Percentiles rank a stretch among this genome's conserved stretches.
phyloP scores from a whole-genome alignment of 2,888 invertebrate species.

The Coleophora flavipennella region DNA sequence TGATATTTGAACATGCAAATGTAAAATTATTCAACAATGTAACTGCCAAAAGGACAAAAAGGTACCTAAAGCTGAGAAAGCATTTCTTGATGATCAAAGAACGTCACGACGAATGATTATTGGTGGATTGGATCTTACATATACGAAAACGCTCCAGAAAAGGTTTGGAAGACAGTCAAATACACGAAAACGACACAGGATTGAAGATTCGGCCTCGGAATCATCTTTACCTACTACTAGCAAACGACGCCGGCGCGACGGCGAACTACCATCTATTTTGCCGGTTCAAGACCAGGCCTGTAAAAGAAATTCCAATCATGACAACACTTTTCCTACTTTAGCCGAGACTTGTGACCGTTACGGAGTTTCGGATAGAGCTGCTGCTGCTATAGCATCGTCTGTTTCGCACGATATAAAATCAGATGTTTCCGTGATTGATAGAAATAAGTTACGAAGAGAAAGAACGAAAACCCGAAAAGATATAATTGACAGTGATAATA shows the following conservation, averaged over 20 bases:
- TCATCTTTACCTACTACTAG: not conserved
- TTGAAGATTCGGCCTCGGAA: not conserved
- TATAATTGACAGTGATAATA: not conserved
- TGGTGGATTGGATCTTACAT: constrained; percentile 5
- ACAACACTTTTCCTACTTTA: constrained; percentile 4
- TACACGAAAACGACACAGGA: constrained; percentile 1
- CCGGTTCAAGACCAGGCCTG: not conserved
- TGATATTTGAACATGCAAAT: constrained; percentile 14
- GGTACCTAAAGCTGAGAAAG: constrained; percentile 10
- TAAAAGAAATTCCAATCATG: not conserved
- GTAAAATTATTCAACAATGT: constrained; percentile 8
- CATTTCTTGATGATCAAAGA: constrained; percentile 12
- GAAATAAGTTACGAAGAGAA: constrained; percentile 12
- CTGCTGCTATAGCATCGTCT: constrained; percentile 13
- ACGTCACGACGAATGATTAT: constrained; percentile 8
- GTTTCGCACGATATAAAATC: constrained; percentile 9
- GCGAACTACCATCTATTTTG: not conserved
- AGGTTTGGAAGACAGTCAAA: constrained; percentile 8
- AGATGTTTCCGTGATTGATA: constrained; percentile 8
- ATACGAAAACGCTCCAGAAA: constrained; percentile 8
- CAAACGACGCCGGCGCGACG: constrained; percentile 1
- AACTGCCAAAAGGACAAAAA: constrained; percentile 9
- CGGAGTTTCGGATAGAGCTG: constrained; percentile 17
- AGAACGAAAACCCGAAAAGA: constrained; percentile 3
- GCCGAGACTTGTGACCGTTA: constrained; percentile 13